Base-by-base conservation (phyloP, 2,888 invertebrate genomes). In the Hermaeophaga mercurialis region DNA sequence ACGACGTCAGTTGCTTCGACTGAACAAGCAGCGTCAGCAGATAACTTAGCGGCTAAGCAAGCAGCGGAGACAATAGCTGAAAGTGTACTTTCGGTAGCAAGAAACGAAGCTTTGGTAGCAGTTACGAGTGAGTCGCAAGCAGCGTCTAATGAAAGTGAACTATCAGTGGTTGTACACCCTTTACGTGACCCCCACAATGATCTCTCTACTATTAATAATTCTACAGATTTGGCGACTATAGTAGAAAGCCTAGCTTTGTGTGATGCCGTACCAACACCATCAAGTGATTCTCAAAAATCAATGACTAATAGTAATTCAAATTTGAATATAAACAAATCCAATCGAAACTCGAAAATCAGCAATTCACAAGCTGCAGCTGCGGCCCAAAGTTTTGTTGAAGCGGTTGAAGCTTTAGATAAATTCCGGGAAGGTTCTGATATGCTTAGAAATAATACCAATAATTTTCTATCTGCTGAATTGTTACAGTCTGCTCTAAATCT, bases 21-120 rank as follows among this genome's bases (percentile, higher is more conserved):
- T 1, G 96, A 96, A 73, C 96, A 96, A 79, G 94, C 96, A 7
- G 92, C 94, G 0, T 96, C 96, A 1, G 95, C 95, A 0, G 96
- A 96, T 76, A 96, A 95, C 79, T 84, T 96, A 57, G 85, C 89
- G 34, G 88, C 88, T 60, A 89, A 89, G 80, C 87, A 91, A 80
- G 91, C 94, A 1, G 90, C 93, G 8, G 94, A 94, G 76, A 91
- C 92, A 48, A 89, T 95, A 69, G 90, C 94, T 2, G 94, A 94
- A 78, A 89, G 86, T 72, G 88, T 91, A 33, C 79, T 91, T 62
- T 86, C 87, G 38, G 84, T 88, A 45, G 88, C 87, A 12, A 84
- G 86, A 63, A 85, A 87, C 3, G 88, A 89, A 73, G 87, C 88
- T 44, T 81, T 85, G 22, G 84, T 85, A 11, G 83, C 84, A 9